A percentile compares a stretch with the other conserved stretches of the same genome.
These are phyloP conservation scores for Takifugu ocellatus DNA, from an alignment of 2,797 vertebrate species.

Conservation along the genomic window DNA sequence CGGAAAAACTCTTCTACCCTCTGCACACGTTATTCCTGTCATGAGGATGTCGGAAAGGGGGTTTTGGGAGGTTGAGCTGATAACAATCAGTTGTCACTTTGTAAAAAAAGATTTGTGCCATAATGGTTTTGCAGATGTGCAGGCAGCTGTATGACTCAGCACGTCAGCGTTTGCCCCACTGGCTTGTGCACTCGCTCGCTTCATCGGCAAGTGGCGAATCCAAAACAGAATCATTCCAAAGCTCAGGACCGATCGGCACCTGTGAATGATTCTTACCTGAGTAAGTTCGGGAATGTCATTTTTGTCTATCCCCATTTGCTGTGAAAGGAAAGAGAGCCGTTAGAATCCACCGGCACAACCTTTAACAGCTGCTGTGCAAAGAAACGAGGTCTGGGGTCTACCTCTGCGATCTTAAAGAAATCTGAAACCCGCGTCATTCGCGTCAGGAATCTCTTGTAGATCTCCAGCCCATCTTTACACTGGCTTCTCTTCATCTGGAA, in stretches of 20 bases:
- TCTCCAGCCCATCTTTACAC: constrained; percentile 98
- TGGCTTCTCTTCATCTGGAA: constrained; percentile 99
- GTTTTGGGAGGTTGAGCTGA: too few species aligned
- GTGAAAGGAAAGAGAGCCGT: constrained; percentile 43
- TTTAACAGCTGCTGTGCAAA: background rate
- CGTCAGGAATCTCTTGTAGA: constrained; percentile 97
- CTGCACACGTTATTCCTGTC: too few species aligned
- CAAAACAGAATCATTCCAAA: too few species aligned
- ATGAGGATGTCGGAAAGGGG: too few species aligned
- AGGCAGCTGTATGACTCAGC: too few species aligned
- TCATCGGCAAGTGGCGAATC: too few species aligned
- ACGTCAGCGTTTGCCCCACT: too few species aligned
- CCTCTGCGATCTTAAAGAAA: constrained; percentile 98
- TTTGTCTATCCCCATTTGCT: constrained; percentile 99
- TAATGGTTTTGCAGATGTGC: too few species aligned
- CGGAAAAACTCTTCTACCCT: too few species aligned
- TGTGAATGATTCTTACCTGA: constrained; percentile 83
- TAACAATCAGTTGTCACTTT: too few species aligned
- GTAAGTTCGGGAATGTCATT: constrained; percentile 98
- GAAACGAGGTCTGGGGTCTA: constrained; percentile 48
- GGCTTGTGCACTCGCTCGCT: too few species aligned
- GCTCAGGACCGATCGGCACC: constrained; percentile 72
- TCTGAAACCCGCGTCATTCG: constrained; percentile 98
- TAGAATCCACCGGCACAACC: background rate
- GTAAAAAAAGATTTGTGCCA: too few species aligned